Conservation (phyloP, 2,888 invertebrate species). For the Scrobipalpa atriplicella region DNA sequence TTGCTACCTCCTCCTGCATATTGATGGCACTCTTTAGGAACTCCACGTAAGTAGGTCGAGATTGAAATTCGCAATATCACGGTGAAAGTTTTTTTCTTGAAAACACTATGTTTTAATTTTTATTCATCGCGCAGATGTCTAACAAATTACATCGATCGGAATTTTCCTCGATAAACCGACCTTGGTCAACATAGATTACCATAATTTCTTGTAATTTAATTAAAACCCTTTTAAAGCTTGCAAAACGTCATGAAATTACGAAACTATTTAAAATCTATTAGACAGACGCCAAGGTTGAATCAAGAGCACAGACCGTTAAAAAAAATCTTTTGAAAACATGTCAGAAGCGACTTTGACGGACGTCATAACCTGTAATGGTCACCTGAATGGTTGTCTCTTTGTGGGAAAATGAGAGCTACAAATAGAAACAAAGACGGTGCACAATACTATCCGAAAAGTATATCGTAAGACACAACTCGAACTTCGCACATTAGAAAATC, state of each 20-base stretch:
- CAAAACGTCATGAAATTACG: slow-evolving; percentile 15
- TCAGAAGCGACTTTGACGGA: slow-evolving; percentile 69
- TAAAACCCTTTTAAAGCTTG: slow-evolving; percentile 11
- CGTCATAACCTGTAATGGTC: slow-evolving; percentile 67
- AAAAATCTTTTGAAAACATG: slow-evolving; percentile 62
- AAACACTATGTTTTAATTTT: neutral
- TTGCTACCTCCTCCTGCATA: slow-evolving; percentile 66
- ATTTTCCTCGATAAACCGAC: slow-evolving; percentile 11
- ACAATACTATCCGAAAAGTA: slow-evolving; percentile 55
- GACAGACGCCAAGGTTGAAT: slow-evolving; percentile 57
- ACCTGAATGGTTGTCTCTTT: slow-evolving; percentile 65
- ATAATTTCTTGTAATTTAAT: slow-evolving; percentile 19
- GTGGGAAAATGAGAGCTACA: slow-evolving; percentile 60
- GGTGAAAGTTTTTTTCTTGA: slow-evolving; percentile 32
- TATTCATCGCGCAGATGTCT: slow-evolving; percentile 10
- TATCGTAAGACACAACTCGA: no score
- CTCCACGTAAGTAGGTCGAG: slow-evolving; percentile 36
- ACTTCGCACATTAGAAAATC: no score
- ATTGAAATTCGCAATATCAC: slow-evolving; percentile 28
- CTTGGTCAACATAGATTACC: slow-evolving; percentile 13
- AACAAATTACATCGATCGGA: neutral
- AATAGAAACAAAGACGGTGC: slow-evolving; percentile 66
- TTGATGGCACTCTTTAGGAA: slow-evolving; percentile 51
- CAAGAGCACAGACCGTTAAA: slow-evolving; percentile 48
- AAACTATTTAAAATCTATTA: slow-evolving; percentile 28